Percentiles rank a stretch among this genome's conserved stretches.
Conservation (phyloP, 2,888 invertebrate species). For the Antheraea yamamai region DNA sequence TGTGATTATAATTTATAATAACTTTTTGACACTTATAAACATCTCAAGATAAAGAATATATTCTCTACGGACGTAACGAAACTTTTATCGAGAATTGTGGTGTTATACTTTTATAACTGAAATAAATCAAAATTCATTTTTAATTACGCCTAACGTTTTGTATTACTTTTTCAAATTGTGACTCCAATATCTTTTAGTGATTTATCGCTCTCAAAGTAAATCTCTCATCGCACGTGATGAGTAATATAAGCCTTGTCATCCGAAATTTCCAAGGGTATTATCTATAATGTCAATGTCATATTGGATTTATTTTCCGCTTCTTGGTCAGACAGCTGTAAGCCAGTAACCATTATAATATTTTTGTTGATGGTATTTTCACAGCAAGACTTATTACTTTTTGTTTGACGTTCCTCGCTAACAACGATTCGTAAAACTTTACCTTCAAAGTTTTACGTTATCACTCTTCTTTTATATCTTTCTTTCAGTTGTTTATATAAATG, state of each 20-base stretch:
- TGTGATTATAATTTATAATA: not conserved
- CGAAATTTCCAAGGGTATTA: constrained; percentile 1
- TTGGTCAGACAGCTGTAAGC: constrained; percentile 18
- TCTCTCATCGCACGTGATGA: not conserved
- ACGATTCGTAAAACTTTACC: constrained; percentile 9
- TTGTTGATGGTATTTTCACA: constrained; percentile 14
- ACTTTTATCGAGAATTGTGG: not conserved
- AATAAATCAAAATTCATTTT: not conserved
- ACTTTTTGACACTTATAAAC: not conserved
- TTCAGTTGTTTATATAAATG: constrained; percentile 1
- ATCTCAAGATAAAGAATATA: not conserved
- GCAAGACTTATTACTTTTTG: constrained; percentile 4
- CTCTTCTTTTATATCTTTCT: constrained; percentile 6
- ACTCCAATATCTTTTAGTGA: not conserved
- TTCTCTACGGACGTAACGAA: not conserved
- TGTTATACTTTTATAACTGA: not conserved
- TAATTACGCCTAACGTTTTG: not conserved
- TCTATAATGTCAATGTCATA: constrained; percentile 9
- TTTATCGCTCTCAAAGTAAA: not conserved
- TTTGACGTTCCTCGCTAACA: not conserved
- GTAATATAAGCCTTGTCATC: not conserved
- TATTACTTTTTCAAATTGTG: not conserved
- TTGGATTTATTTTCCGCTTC: constrained; percentile 21
- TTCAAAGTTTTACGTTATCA: constrained; percentile 4
- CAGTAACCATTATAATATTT: constrained; percentile 23